These are phyloP conservation scores for Craseonycteris thonglongyai DNA, from an alignment of 2,113 vertebrate species.

Conservation along the genomic window DNA sequence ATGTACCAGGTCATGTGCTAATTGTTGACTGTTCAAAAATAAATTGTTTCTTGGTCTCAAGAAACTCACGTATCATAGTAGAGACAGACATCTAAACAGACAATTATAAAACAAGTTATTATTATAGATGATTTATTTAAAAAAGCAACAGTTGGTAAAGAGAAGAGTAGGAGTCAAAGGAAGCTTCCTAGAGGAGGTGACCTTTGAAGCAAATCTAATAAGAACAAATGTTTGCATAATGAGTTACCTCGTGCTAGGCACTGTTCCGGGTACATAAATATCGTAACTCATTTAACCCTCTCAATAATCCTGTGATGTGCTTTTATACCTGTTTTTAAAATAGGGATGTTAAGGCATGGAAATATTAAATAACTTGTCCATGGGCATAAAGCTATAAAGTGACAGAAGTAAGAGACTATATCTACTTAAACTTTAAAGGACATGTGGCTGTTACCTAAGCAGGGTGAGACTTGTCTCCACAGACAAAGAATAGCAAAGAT, in stretches of 20 bases:
- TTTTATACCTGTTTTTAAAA: not conserved
- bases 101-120: not conserved
- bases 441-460: not conserved
- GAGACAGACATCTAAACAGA: not conserved
- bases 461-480: not conserved
- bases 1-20: not conserved
- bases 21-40: not conserved
- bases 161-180: not conserved
- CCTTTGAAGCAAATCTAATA: not conserved
- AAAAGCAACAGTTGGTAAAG: not conserved
- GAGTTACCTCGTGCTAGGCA: not conserved
- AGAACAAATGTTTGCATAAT: not conserved
- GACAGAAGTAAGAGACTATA: not conserved
- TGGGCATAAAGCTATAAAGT: not conserved
- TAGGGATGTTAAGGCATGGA: not conserved
- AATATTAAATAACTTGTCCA: not conserved
- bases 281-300: not conserved
- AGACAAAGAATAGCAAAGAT: accelerated
- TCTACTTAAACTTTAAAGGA: not conserved
- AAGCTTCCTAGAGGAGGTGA: not conserved
- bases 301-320: not conserved
- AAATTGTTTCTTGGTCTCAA: not conserved
- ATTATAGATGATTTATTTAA: not conserved
- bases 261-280: not conserved
- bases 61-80: not conserved